Conservation (phyloP, 2,888 invertebrate genomes). For the Netelia melanura region DNA sequence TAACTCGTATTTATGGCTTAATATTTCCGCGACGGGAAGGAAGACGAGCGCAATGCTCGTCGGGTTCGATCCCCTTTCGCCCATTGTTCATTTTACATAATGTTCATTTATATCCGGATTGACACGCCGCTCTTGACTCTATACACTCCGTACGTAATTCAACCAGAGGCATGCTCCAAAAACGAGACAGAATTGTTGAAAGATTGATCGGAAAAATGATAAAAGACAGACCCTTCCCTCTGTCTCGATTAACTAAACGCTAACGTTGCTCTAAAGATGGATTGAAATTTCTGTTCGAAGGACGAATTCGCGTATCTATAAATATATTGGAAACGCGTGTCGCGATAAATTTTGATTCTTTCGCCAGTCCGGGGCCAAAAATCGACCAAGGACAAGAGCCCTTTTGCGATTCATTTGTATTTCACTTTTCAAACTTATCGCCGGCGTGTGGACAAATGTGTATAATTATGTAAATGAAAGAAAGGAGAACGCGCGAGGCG, state of each 20-base stretch:
- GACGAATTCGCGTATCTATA: too few species aligned
- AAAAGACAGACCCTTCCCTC: too few species aligned
- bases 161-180: conserved; percentile 2
- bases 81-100: conserved; percentile 42
- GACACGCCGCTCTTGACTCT: not conserved
- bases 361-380: too few species aligned
- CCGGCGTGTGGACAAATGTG: conserved; percentile 63
- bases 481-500: conserved; percentile 8
- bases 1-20: conserved; percentile 64
- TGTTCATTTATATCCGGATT: conserved; percentile 7
- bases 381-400: not conserved
- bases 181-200: too few species aligned
- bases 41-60: conserved; percentile 37
- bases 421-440: conserved; percentile 71
- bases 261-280: too few species aligned
- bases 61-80: conserved; percentile 19
- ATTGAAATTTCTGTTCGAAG: too few species aligned
- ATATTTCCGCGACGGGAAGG: conserved; percentile 58
- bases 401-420: conserved; percentile 66
- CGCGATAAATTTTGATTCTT: too few species aligned
- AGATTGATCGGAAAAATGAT: too few species aligned
- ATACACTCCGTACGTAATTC: conserved; percentile 6
- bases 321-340: too few species aligned
- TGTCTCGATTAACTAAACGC: too few species aligned
- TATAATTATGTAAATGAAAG: conserved; percentile 76